phyloP scores from a whole-genome alignment of 2,797 vertebrate species.

The Cynopterus sphinx region DNA sequence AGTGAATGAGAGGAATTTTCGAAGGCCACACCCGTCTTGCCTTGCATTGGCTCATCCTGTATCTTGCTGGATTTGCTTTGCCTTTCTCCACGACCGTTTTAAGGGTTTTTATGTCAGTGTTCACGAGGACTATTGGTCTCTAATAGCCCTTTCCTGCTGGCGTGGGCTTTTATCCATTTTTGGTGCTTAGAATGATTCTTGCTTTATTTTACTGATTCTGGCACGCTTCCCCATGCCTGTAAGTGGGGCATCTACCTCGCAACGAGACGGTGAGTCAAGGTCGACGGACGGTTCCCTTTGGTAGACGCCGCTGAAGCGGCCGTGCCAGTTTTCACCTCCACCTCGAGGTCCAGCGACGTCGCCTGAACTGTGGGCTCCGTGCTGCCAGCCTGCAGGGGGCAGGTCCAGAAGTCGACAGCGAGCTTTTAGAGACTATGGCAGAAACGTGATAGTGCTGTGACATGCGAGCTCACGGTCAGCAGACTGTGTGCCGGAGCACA shows the following conservation, averaged over 20 bases:
- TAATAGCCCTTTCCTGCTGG: neutral
- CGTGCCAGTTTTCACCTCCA: neutral
- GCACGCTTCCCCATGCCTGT: neutral
- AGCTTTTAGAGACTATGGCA: neutral
- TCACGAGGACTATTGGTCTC: neutral
- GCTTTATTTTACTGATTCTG: neutral
- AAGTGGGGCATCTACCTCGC: neutral
- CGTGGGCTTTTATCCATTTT: neutral
- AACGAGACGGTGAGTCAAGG: neutral
- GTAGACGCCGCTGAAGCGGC: neutral
- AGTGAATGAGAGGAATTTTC: neutral
- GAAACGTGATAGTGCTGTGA: neutral
- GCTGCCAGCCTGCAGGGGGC: neutral
- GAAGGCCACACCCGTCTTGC: neutral
- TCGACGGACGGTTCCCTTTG: neutral
- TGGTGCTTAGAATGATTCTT: neutral
- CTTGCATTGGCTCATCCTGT: neutral
- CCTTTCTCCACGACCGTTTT: neutral
- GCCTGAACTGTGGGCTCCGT: neutral
- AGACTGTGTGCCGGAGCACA: rapidly evolving
- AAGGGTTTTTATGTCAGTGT: neutral
- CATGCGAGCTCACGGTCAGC: rapidly evolving
- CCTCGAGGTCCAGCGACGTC: rapidly evolving
- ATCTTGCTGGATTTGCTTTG: neutral
- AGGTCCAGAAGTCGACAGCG: neutral